These are phyloP conservation scores for Esox niger DNA, from an alignment of 2,113 vertebrate species.

Conservation along the genomic window DNA sequence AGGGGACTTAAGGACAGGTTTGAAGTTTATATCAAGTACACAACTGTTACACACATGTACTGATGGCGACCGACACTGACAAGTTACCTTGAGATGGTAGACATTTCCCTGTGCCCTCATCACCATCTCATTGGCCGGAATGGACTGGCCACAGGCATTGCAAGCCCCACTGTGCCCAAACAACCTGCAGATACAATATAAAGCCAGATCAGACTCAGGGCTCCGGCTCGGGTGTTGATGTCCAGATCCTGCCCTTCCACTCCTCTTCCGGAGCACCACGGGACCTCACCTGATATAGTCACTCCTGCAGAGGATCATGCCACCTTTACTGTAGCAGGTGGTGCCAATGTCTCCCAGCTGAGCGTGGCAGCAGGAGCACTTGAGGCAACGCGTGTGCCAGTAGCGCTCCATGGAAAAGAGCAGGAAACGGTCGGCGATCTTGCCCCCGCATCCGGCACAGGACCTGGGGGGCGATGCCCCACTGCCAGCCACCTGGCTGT, in stretches of 20 bases:
- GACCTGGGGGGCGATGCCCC: constrained; percentile 56
- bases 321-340: constrained; percentile 80
- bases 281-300: constrained; percentile 78
- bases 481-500: constrained; percentile 65
- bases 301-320: constrained; percentile 80
- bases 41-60: not conserved
- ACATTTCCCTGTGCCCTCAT: constrained; percentile 80
- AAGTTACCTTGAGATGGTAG: constrained; percentile 79
- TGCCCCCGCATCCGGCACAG: constrained; percentile 79
- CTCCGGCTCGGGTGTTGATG: constrained; percentile 3
- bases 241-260: not conserved
- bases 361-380: constrained; percentile 81
- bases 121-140: constrained; percentile 82
- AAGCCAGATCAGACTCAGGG: constrained; percentile 22
- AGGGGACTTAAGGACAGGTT: not conserved
- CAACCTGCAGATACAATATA: constrained; percentile 64
- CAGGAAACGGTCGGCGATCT: constrained; percentile 78
- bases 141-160: constrained; percentile 77
- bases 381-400: constrained; percentile 81
- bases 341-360: constrained; percentile 81
- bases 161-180: constrained; percentile 80
- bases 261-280: constrained; percentile 1
- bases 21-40: not conserved
- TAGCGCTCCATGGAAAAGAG: constrained; percentile 82
- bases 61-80: not conserved